Conservation (phyloP, 64 coral and sea anemone species). For the Porites australiensis region DNA sequence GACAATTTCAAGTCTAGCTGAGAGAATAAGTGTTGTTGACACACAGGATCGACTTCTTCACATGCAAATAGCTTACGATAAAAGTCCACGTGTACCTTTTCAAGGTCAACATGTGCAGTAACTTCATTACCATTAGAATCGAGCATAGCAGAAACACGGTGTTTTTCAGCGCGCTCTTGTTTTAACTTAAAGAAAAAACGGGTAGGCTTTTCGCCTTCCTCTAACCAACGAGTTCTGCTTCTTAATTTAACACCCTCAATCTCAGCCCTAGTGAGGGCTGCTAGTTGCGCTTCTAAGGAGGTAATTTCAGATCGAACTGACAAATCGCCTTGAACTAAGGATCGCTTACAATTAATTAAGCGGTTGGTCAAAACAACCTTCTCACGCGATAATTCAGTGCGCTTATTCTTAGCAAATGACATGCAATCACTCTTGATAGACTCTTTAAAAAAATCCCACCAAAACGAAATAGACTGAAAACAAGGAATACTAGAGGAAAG, state of each 20-base stretch:
- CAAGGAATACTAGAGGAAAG: neutral
- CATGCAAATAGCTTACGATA: neutral
- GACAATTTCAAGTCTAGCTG: no score
- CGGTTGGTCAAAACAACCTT: neutral
- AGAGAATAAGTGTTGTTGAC: neutral
- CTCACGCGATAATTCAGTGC: no score
- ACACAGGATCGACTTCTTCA: neutral
- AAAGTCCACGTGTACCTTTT: neutral
- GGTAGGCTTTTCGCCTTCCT: conserved; percentile 38
- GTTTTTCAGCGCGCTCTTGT: neutral
- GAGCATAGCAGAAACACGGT: neutral
- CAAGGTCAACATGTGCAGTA: neutral
- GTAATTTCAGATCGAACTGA: neutral
- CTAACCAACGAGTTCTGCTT: conserved; percentile 23
- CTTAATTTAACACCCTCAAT: conserved; percentile 28
- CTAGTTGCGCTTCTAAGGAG: neutral
- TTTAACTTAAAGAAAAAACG: neutral
- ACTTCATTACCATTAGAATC: neutral
- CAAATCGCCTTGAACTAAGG: neutral
- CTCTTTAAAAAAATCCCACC: neutral
- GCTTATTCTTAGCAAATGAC: neutral
- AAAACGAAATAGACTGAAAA: no score
- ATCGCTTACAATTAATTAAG: neutral
- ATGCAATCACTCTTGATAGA: neutral
- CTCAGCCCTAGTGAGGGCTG: neutral